A percentile compares a stretch with the other conserved stretches of the same genome.
phyloP scores from a whole-genome alignment of 2,797 vertebrate genomes.

The Chelidonichthys spinosus region DNA sequence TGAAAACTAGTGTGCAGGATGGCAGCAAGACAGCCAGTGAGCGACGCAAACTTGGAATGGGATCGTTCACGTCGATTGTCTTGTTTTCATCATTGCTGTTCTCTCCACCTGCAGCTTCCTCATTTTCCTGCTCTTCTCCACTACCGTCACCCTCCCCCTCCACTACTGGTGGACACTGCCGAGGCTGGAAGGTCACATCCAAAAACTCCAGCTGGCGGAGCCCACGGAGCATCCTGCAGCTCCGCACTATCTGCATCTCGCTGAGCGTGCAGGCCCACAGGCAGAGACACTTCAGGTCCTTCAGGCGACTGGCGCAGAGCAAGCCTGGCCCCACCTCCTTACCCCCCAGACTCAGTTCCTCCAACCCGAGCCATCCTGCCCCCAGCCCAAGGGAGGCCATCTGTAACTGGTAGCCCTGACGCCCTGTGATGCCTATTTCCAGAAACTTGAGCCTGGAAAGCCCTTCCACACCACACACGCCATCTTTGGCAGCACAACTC shows the following conservation, averaged over 20 bases:
- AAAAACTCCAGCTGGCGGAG: slow-evolving; percentile 81
- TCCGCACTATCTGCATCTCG: slow-evolving; percentile 80
- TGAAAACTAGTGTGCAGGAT: slow-evolving; percentile 79
- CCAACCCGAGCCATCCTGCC: slow-evolving; percentile 83
- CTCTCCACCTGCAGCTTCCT: slow-evolving; percentile 54
- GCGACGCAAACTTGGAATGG: slow-evolving; percentile 77
- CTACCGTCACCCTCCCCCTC: slow-evolving; percentile 66
- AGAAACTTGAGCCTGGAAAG: slow-evolving; percentile 80
- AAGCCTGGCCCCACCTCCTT: slow-evolving; percentile 84
- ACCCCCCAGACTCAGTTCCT: slow-evolving; percentile 83
- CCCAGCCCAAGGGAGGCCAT: slow-evolving; percentile 85
- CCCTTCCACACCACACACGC: slow-evolving; percentile 69
- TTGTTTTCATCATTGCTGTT: slow-evolving; percentile 61
- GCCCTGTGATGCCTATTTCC: slow-evolving; percentile 80
- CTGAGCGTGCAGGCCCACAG: slow-evolving; percentile 81
- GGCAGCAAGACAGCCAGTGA: slow-evolving; percentile 79
- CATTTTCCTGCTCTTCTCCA: slow-evolving; percentile 58
- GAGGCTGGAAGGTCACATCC: slow-evolving; percentile 81
- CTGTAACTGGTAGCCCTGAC: slow-evolving; percentile 81
- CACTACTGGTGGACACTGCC: slow-evolving; percentile 62
- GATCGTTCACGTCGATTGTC: slow-evolving; percentile 68
- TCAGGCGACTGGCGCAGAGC: slow-evolving; percentile 81
- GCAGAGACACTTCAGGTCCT: slow-evolving; percentile 79
- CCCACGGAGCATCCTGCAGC: slow-evolving; percentile 80
- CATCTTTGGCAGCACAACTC: slow-evolving; percentile 79